Evolutionary conservation across 2,888 invertebrate species (phyloP), one percentile per base, ranked within the genome.

Genomic region (Pelosia muscerda): DNA sequence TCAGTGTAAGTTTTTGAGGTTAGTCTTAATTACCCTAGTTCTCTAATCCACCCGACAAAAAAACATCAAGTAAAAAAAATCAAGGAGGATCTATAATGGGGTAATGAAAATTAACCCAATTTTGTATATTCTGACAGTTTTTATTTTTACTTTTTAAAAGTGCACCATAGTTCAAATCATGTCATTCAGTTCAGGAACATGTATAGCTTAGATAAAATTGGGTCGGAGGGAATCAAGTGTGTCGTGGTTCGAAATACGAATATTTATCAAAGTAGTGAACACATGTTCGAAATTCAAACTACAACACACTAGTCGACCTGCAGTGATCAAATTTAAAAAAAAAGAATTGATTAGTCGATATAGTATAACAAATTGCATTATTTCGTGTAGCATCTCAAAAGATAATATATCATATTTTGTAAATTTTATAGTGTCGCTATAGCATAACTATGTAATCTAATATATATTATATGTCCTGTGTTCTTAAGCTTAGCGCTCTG

Each of bases 331-430:
- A 86, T 86, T 86, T 81, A 88, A 76, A 82, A 85, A 86, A 88
- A 91, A 92, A 86, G 94, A 95, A 94, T 95, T 94, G 94, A 95
- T 91, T 94, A 94, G 93, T 88, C 84, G 86, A 87, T 92, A 89
- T 89, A 89, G 86, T 87, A 84, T 84, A 80, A 84, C 53, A 87
- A 88, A 90, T 54, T 88, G 83, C 89, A 93, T 93, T 91, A 93
- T 92, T 92, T 94, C 92, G 87, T 90, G 92, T 94, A 94, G 94
- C 91, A 86, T 93, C 90, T 92, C 94, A 89, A 90, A 93, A 92
- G 91, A 93, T 93, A 95, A 93, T 93, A 95, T 93, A 94, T 95
- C 94, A 95, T 95, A 95, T 95, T 95, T 95, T 95, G 94, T 95
- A 95, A 94, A 95, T 94, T 95, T 94, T 95, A 94, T 95, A 94